Evolutionary conservation across 2,797 vertebrate species (phyloP).

Genomic region (Merluccius polli): DNA sequence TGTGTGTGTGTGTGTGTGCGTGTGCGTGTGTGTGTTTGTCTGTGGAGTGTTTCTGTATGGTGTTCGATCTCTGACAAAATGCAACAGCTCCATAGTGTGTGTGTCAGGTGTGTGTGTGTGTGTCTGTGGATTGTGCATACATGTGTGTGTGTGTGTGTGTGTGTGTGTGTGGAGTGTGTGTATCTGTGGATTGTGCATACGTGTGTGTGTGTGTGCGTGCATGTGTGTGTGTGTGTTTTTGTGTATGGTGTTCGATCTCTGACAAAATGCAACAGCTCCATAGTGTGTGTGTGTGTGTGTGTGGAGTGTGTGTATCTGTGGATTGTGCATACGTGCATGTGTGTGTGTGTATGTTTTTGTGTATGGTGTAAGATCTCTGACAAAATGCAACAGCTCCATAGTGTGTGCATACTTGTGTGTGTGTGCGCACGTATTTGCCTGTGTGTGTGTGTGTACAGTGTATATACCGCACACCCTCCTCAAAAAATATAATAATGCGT

Average conservation of each 20-base stretch:
- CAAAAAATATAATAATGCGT: not conserved
- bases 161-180: conserved; percentile 7
- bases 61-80: conserved; percentile 4
- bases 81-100: no score
- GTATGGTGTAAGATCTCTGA: conserved; percentile 17
- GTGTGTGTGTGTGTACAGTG: not conserved
- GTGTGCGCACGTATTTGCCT: not conserved
- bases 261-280: not conserved
- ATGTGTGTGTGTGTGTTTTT: not conserved
- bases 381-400: no score
- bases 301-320: conserved; percentile 2
- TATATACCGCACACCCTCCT: not conserved
- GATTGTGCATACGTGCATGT: not conserved
- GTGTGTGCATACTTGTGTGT: not conserved
- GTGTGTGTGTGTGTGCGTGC: not conserved
- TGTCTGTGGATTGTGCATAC: not conserved
- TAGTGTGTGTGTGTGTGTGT: no score
- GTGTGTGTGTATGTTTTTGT: not conserved
- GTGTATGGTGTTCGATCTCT: conserved; percentile 16
- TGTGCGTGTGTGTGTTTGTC: not conserved
- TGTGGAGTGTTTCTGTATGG: no score
- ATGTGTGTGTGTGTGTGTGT: not conserved
- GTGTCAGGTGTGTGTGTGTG: conserved; percentile 1
- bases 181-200: not conserved
- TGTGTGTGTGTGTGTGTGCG: not conserved